phyloP scores from a whole-genome alignment of 2,888 invertebrate species.

The Luffia ferchaultella region DNA sequence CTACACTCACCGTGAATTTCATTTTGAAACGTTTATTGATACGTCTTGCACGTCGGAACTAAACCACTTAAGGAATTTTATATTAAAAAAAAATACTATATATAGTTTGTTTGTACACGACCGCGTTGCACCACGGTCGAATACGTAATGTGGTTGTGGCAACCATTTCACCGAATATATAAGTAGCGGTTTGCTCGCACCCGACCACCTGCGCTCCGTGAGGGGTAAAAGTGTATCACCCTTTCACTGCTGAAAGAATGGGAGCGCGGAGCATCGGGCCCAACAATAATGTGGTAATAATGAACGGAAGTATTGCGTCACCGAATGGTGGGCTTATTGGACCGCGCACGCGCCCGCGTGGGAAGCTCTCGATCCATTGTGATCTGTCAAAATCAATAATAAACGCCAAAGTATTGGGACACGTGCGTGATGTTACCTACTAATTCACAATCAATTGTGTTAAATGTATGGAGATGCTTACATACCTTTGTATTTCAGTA shows the following conservation, averaged over 20 bases:
- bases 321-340: conserved; percentile 35
- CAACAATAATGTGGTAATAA: conserved; percentile 54
- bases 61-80: conserved; percentile 46
- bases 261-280: conserved; percentile 46
- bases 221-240: conserved; percentile 62
- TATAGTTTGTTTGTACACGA: conserved; percentile 37
- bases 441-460: too few species aligned
- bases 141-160: conserved; percentile 59
- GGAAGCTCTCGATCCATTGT: background rate
- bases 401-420: too few species aligned
- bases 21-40: conserved; percentile 47
- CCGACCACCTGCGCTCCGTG: conserved; percentile 25
- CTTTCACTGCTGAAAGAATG: conserved; percentile 66
- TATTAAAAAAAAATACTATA: too few species aligned
- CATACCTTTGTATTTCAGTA: too few species aligned
- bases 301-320: conserved; percentile 53
- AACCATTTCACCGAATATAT: conserved; percentile 62
- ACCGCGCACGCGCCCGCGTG: conserved; percentile 3
- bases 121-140: conserved; percentile 55
- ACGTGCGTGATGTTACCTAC: too few species aligned
- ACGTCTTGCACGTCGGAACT: conserved; percentile 42
- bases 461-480: too few species aligned
- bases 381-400: too few species aligned
- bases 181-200: conserved; percentile 45
- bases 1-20: conserved; percentile 64